Evolutionary conservation across 2,888 invertebrate species (phyloP), one percentile per base, ranked within the genome.

Genomic region (Torymus aiolomorphi): DNA sequence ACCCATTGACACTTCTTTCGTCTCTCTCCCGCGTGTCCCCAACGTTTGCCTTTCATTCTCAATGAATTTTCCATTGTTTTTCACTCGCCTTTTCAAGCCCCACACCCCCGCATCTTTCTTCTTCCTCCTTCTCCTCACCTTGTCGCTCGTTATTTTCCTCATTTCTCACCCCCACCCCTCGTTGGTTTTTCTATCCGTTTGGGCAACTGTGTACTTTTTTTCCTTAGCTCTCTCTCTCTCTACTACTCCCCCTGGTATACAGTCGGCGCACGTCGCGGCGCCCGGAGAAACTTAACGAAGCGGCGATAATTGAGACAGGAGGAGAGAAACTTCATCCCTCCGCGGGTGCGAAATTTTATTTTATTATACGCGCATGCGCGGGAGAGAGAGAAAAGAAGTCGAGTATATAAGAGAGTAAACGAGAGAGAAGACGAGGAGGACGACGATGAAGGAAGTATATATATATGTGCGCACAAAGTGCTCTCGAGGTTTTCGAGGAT

Each of bases 261-360:
- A 31, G 31, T 31, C 31, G 31, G 31, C 31, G 31, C 31, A 31
- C 31, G 31, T 31, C 80, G 84, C 83, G 83, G 78, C 80, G 76
- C 75, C 76, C 80, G 65, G 73, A 82, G 83, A 83, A 85, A 85
- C 85, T 79, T 86, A 86, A 86, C 86, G 84, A 85, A 86, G 84
- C 84, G 83, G 75, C 81, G 84, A 85, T 86, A 86, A 86, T 86
- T 84, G 85, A 86, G 84, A 84, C 82, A 83, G 81, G 83, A 31
- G 31, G 31, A 31, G 31, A 31, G 31, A 84, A 86, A 84, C 82
- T 84, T 84, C 83, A 85, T 84, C 77, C 78, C 57, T 66, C 24
- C 49, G 54, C 63, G 56, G 24, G 31, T 3, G 31, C 31, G 31
- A 70, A 77, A 66, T 72, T 78, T 78, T 62, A 73, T 78, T 78